Conservation (phyloP, 1,140 invertebrate species). For the Nymphalis io region DNA sequence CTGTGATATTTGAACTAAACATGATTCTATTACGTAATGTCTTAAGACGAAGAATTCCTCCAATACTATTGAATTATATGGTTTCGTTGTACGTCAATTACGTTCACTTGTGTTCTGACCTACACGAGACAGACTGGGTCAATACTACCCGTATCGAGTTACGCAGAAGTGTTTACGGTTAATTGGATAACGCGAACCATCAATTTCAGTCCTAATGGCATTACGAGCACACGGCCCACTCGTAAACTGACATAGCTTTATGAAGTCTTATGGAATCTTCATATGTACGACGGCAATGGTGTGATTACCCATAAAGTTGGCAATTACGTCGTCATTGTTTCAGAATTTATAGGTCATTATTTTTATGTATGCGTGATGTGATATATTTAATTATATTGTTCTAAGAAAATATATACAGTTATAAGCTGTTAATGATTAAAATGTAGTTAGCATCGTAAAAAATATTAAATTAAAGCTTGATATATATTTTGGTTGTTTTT, state of each 20-base stretch:
- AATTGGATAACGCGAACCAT: conserved; percentile 27
- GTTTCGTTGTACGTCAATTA: conserved; percentile 11
- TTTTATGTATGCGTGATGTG: conserved; percentile 1
- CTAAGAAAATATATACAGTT: not conserved
- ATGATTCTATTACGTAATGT: not conserved
- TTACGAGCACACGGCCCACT: conserved; percentile 17
- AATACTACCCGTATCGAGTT: conserved; percentile 15
- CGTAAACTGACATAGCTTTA: conserved; percentile 18
- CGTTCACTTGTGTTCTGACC: conserved; percentile 21
- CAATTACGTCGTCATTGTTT: conserved; percentile 9
- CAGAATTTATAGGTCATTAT: conserved; percentile 4
- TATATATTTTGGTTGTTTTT: too few species aligned
- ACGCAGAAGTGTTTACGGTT: conserved; percentile 20
- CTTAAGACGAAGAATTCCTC: not conserved
- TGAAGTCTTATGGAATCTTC: conserved; percentile 21
- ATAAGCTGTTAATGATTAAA: too few species aligned
- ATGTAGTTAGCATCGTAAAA: too few species aligned
- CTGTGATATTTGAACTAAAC: too few species aligned
- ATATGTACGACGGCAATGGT: not conserved
- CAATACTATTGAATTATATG: conserved; percentile 4
- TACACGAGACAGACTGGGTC: conserved; percentile 13
- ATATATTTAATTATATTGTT: not conserved
- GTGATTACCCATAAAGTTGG: conserved; percentile 7
- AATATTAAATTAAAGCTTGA: too few species aligned
- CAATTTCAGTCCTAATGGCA: conserved; percentile 23